These are phyloP conservation scores for Carterocephalus palaemon DNA, from an alignment of 2,888 invertebrate genomes.

Conservation along the genomic window DNA sequence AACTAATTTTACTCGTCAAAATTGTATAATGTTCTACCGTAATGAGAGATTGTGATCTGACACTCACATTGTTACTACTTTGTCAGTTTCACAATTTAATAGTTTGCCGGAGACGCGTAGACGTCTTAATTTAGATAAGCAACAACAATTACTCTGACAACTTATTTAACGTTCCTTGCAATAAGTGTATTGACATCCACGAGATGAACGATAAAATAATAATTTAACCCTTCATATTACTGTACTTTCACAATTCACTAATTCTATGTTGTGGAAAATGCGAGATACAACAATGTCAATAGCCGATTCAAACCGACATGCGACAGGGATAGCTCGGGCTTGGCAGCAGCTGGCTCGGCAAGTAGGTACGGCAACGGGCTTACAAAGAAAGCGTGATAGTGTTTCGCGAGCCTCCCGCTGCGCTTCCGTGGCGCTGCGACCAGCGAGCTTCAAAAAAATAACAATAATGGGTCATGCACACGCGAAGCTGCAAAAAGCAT, in stretches of 20 bases:
- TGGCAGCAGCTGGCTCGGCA: too few species aligned
- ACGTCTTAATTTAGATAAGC: constrained; percentile 5
- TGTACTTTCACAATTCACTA: too few species aligned
- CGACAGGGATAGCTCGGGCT: constrained; percentile 52
- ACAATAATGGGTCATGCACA: constrained; percentile 53
- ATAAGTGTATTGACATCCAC: too few species aligned
- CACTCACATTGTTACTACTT: constrained; percentile 1
- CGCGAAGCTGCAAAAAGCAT: constrained; percentile 3
- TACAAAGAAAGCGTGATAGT: constrained; percentile 50
- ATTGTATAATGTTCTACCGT: constrained; percentile 45
- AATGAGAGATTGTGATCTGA: constrained; percentile 36
- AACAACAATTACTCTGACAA: background rate
- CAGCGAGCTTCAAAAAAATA: constrained; percentile 52
- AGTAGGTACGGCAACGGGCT: too few species aligned
- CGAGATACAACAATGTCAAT: constrained; percentile 54
- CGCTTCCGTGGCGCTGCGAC: constrained; percentile 49
- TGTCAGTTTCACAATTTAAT: constrained; percentile 1
- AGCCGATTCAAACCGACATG: constrained; percentile 58
- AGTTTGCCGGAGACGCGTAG: constrained; percentile 5
- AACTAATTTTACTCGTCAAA: constrained; percentile 43
- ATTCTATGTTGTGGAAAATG: constrained; percentile 3
- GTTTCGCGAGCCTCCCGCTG: constrained; percentile 60
- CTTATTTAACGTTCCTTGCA: too few species aligned
- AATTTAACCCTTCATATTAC: too few species aligned
- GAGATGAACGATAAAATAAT: too few species aligned